Percentiles rank a stretch among this genome's conserved stretches.
Evolutionary conservation across 2,888 invertebrate species (phyloP).

Genomic region (Campaea margaritaria): DNA sequence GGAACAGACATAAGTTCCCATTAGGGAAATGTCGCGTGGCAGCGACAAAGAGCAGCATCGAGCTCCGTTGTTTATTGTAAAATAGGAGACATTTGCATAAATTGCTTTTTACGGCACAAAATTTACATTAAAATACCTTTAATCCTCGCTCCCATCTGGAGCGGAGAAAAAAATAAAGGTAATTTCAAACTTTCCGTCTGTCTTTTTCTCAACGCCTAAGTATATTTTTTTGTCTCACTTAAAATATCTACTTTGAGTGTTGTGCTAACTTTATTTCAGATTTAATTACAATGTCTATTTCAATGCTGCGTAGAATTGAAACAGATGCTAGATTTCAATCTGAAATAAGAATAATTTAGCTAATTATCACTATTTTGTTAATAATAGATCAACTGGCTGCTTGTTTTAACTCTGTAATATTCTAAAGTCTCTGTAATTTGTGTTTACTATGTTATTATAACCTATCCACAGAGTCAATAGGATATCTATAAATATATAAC

Average conservation of each 20-base stretch:
- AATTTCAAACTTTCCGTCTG: slow-evolving; percentile 21
- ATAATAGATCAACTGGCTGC: too few relatives aligned
- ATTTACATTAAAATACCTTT: slow-evolving; percentile 37
- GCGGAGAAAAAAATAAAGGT: slow-evolving; percentile 21
- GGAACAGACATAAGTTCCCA: slow-evolving; percentile 28
- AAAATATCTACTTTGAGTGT: neutral
- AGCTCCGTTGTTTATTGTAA: slow-evolving; percentile 36
- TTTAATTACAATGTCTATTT: neutral
- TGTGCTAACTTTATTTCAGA: neutral
- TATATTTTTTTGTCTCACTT: slow-evolving; percentile 7
- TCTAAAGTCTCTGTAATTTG: too few relatives aligned
- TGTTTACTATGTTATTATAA: too few relatives aligned
- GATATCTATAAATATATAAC: too few relatives aligned
- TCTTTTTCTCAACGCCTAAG: slow-evolving; percentile 16
- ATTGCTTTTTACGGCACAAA: slow-evolving; percentile 38
- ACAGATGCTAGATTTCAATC: too few relatives aligned
- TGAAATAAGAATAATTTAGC: too few relatives aligned
- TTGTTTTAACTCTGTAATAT: too few relatives aligned
- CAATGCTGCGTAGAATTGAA: too few relatives aligned
- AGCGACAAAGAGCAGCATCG: slow-evolving; percentile 30
- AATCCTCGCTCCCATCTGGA: slow-evolving; percentile 21
- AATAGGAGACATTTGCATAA: slow-evolving; percentile 36
- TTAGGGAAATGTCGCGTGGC: slow-evolving; percentile 37
- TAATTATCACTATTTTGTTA: too few relatives aligned
- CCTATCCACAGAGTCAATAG: too few relatives aligned